A percentile compares a stretch with the other conserved stretches of the same genome.
phyloP scores from a whole-genome alignment of 2,113 vertebrate species.

The Loxodonta africana region DNA sequence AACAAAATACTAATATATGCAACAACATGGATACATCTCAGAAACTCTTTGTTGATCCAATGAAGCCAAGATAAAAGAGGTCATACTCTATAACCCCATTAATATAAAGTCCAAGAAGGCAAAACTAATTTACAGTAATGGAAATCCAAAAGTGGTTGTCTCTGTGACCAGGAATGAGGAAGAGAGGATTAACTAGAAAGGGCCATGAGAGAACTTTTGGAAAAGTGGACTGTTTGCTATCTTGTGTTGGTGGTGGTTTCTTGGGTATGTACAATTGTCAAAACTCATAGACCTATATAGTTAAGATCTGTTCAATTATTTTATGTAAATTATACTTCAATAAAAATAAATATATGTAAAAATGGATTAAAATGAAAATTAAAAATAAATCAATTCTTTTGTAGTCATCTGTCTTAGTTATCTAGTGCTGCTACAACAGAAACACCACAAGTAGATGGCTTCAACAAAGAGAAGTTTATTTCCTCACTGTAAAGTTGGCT shows the following conservation, averaged over 20 bases:
- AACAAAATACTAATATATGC: not conserved
- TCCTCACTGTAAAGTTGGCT: too few relatives aligned
- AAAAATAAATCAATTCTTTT: not conserved
- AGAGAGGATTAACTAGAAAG: not conserved
- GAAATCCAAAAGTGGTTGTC: not conserved
- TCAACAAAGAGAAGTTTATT: too few relatives aligned
- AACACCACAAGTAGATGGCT: too few relatives aligned
- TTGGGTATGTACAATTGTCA: not conserved
- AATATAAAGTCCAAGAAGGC: not conserved
- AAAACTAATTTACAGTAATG: not conserved
- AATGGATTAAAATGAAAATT: slow-evolving; percentile 3
- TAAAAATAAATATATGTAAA: not conserved
- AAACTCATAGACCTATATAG: too few relatives aligned
- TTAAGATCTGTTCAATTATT: not conserved
- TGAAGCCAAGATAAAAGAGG: not conserved
- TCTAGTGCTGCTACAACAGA: too few relatives aligned
- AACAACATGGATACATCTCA: not conserved
- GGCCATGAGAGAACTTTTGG: not conserved
- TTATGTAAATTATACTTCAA: not conserved
- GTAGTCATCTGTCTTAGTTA: not conserved
- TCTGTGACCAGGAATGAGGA: not conserved
- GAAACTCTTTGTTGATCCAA: not conserved
- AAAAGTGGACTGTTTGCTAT: not conserved
- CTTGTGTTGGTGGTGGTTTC: not conserved
- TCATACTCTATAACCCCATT: not conserved